Evolutionary conservation across 2,888 invertebrate genomes (phyloP), one percentile per base, ranked within the genome.

Genomic region (Agonopterix arenella): DNA sequence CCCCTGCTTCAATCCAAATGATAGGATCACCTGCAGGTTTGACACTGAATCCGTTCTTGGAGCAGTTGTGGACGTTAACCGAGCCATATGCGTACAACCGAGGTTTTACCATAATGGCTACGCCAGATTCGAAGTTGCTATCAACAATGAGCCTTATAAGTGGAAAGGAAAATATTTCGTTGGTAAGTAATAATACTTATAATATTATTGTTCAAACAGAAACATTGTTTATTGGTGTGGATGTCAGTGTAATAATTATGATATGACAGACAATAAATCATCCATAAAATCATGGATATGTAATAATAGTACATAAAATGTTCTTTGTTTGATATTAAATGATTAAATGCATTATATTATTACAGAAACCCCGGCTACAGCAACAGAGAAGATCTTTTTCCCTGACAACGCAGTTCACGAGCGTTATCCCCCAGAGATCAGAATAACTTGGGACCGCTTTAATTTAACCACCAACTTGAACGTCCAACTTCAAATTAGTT

Each of bases 101-200:
- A 91, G 92, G 51, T 91, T 98, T 50, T 93, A 93, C 80, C 96
- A 95, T 36, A 96, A 97, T 68, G 98, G 98, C 3, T 96, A 96
- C 66, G 93, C 98, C 2, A 92, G 94, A 48, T 93, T 98, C 55
- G 94, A 95, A 70, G 93, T 98, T 13, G 94, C 97, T 0, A 92
- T 96, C 47, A 95, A 96, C 52, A 94, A 94, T 52, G 94, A 93
- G 52, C 92, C 93, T 46, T 98, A 93, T 75, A 95, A 96, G 66
- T 97, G 97, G 95, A 95, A 95, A 67, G 97, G 97, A 61, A 93
- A 93, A 84, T 97, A 93, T 80, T 97, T 97, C 72, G 95, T 98
- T 55, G 97, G 97, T 97, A 89, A 90, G 93, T 66, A 28, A 9
- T 10, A 16, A 5, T 16, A n/a, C n/a, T n/a, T n/a, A n/a, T 16